Evolutionary conservation across 1,140 invertebrate species (phyloP).

Genomic region (Cephus cinctus): DNA sequence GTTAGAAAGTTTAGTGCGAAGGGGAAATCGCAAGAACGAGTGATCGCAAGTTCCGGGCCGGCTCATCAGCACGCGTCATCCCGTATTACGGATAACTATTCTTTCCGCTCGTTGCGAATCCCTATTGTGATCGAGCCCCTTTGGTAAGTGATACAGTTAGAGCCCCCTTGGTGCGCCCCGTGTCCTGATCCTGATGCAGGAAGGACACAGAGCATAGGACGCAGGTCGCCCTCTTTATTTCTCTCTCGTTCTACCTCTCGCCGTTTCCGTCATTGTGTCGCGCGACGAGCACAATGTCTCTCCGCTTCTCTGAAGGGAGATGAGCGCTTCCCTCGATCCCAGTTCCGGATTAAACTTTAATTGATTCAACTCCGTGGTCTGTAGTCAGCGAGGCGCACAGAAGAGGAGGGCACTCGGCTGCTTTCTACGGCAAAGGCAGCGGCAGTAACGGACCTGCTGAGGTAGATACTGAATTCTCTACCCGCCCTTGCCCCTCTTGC

Average conservation of each 20-base stretch:
- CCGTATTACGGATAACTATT: conserved; percentile 48
- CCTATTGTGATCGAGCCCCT: conserved; percentile 36
- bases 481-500: conserved; percentile 26
- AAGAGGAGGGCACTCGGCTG: conserved; percentile 42
- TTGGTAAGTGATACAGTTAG: conserved; percentile 39
- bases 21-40: conserved; percentile 20
- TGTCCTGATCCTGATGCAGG: not conserved
- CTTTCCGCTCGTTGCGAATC: conserved; percentile 38
- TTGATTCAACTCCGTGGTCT: conserved; percentile 54
- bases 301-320: too few species aligned
- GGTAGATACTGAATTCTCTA: too few species aligned
- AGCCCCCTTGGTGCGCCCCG: not conserved
- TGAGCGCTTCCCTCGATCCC: conserved; percentile 42
- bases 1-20: too few species aligned
- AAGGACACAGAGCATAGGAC: conserved; percentile 1
- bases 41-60: conserved; percentile 39
- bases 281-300: too few species aligned
- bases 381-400: conserved; percentile 42
- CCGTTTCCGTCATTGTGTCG: conserved; percentile 18
- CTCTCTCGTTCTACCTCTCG: too few species aligned
- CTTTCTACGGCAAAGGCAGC: too few species aligned
- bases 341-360: conserved; percentile 55
- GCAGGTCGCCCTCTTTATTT: conserved; percentile 14
- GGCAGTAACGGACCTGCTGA: too few species aligned
- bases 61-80: conserved; percentile 47